A percentile compares a stretch with the other conserved stretches of the same genome.
phyloP scores from a whole-genome alignment of 2,113 vertebrate genomes.

The Thomomys bottae region DNA sequence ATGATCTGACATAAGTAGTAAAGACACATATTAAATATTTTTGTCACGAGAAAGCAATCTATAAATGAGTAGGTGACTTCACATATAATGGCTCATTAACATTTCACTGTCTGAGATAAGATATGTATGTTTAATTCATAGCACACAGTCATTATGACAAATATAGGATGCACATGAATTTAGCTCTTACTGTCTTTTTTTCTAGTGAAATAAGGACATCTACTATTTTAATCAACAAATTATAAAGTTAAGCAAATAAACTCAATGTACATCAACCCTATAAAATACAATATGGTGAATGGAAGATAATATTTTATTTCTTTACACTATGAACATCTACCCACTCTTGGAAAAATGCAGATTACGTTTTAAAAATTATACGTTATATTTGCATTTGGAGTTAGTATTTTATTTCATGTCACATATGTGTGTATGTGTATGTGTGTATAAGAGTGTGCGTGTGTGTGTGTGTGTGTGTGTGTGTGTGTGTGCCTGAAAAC shows the following conservation, averaged over 20 bases:
- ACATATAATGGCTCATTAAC: accelerated
- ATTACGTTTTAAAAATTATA: background rate
- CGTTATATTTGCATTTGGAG: background rate
- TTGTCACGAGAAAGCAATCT: background rate
- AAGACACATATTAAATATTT: background rate
- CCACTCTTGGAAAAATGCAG: background rate
- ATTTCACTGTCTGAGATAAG: background rate
- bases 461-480: no score
- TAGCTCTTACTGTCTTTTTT: background rate
- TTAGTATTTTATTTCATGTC: background rate
- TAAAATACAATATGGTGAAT: background rate
- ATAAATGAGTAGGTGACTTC: background rate
- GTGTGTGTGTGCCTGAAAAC: background rate
- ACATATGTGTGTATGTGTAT: no score
- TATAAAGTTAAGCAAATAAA: background rate
- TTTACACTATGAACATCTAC: background rate
- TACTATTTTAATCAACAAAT: background rate
- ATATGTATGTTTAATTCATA: background rate
- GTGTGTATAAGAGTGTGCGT: no score
- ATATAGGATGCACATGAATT: background rate
- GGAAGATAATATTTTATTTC: background rate
- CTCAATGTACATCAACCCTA: accelerated
- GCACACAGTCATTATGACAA: background rate
- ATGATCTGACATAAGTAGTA: background rate
- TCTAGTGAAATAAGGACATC: background rate